Base-by-base conservation (phyloP, 2,797 vertebrate genomes). In the Typhlichthys subterraneus region DNA sequence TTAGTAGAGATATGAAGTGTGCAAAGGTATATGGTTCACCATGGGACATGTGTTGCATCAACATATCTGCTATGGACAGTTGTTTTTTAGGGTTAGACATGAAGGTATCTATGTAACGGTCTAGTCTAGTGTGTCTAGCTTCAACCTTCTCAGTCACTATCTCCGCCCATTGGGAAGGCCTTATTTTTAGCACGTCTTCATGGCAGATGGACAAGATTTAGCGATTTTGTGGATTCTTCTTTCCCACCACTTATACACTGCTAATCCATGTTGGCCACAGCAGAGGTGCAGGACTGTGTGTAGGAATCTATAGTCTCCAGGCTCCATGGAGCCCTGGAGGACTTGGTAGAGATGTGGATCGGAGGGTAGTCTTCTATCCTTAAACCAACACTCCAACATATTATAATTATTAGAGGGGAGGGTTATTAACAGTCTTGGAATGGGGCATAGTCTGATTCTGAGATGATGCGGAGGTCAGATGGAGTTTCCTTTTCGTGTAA, bases 131-230 rank as follows among this genome's bases (percentile, higher is more conserved):
- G 14, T 69, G 76, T 61, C 57, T 71, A 69, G 72, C 72, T 70
- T 65, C 73, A 80, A 72, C 78, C 76, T 72, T 13, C 1, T 63
- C 77, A 52, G 0, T 65, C 38, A 67, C 69, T 73, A 79, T 69
- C 65, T 33, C 12, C 66, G 82, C 3, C 75, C 80, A 58, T 72
- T 47, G 80, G 79, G 73, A 54, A 8, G 2, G 29, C 1, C 61
- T 73, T 94, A 93, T 92, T 93, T 93, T 89, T 90, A 93, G 91
- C 63, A 29, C 64, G 57, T 85, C 87, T 85, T 90, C 80, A 88
- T 86, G 84, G 82, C 83, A 88, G 74, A 71, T 82, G 73, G 83
- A 70, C 62, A 78, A 82, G 70, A 77, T 72, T 71, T 65, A 66
- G 67, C 77, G 80, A 85, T 69, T 76, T 81, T 88, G 76, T 69